Base-by-base conservation (phyloP, 2,888 invertebrate genomes). In the Brachypterus glaber region DNA sequence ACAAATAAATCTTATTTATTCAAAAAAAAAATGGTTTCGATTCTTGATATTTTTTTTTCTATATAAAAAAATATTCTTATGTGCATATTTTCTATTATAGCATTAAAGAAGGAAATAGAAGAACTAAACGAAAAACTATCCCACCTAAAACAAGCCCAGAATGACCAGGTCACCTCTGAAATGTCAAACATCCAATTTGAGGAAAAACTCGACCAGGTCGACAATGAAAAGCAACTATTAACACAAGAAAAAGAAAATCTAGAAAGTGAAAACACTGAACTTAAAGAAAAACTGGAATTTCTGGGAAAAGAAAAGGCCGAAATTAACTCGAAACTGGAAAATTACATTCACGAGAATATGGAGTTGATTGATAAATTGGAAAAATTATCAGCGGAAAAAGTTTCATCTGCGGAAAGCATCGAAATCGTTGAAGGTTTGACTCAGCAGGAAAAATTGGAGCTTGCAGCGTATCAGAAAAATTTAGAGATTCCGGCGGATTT, bases 121-220 rank as follows among this genome's bases (percentile, higher is more conserved):
- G 68, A 71, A 27, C 69, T 81, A 44, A 76, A 78, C 53, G 72
- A 73, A 48, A 74, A 72, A 58, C 57, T 77, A 36, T 71, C 72
- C 21, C 76, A 76, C 48, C 70, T 77, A 39, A 71, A 76, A 30
- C 72, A 75, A 48, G 64, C 77, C 3, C 76, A 81, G 61, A 78
- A 71, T 63, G 73, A 74, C 36, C 76, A 79, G 56, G 83, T 87
- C n/a, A 76, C 76, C 16, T 77, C 82, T 1, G 84, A 88, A 68
- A 79, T 88, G 57, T 79, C 77, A 49, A 77, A 80, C 4, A 80
- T 84, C 24, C 82, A 86, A 52, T 62, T 85, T 42, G 88, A 89
- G 61, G 87, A 88, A 60, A 78, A 83, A 59, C 65, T 84, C 31
- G 82, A 64, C 52, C 63, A 69, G 38, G 54, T 78, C 3, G 66